Evolutionary conservation across 2,888 invertebrate genomes (phyloP), one percentile per base, ranked within the genome.

Genomic region (Sericinus montela): DNA sequence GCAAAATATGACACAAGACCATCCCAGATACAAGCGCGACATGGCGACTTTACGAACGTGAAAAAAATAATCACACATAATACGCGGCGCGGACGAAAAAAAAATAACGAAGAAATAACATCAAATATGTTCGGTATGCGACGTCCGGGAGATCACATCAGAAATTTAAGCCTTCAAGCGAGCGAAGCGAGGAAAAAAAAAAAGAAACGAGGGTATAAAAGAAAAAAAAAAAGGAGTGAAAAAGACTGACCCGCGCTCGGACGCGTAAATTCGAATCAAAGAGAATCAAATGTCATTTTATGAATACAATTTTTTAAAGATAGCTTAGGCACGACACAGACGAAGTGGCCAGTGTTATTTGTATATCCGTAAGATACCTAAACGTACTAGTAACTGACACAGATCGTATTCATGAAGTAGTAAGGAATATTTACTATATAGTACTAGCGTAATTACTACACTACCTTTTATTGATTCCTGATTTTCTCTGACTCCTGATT

Each of bases 91-190:
- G 54, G 44, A 13, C 44, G 32, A 32, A 32, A 67, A 70, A 67
- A 74, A 63, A 64, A 61, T 55, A 62, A 67, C 52, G 41, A 48
- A 72, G 70, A 72, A 80, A 74, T 68, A 80, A 76, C 75, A 79
- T 83, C 84, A 84, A 87, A 83, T 80, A 88, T 87, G 87, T 75
- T 74, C 72, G 87, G 87, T 81, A 88, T 87, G 87, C 85, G 71
- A 75, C 77, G 74, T 69, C 72, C 73, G 71, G 65, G 73, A 80
- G 86, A 86, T 88, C 84, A 79, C 79, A 88, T 88, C 88, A 76
- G 82, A 83, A 83, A 81, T 78, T 80, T 80, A 80, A 84, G 82
- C 83, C 73, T 74, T 72, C 73, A 75, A 80, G 73, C 80, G 49
- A 75, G 74, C 74, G 78, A 73, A 19, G 28, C 16, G 15, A 67